Evolutionary conservation across 2,888 invertebrate species (phyloP), one percentile per base, ranked within the genome.

Genomic region (Drosophila ezoana): DNA sequence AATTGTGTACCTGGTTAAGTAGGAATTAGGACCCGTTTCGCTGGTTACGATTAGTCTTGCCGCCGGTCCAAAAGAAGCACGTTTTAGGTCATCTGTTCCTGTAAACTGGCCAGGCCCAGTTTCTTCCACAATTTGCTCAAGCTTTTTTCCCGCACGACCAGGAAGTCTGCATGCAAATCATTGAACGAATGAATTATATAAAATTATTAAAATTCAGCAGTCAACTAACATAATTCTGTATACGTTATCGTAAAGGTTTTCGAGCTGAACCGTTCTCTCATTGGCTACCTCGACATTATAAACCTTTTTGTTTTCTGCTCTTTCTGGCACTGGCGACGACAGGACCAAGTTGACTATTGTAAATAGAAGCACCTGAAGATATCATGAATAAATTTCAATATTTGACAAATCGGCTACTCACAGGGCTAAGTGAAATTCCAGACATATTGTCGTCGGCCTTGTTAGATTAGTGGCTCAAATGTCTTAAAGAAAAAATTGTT

Each of bases 391-490:
- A 1, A 45, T 23, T 45, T 9, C 8, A 45, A 14, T 9, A 14
- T 3, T 23, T 11, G n/a, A 6, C 2, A 45, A n/a, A 28, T 28
- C n/a, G 4, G 1, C 6, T 5, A 35, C 38, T 16, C 33, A 61
- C 54, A 16, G 10, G 35, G 23, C 35, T 40, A 3, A 56, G 38
- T 8, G 35, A 33, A 56, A 35, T 23, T 6, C 13, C 10, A 13
- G 14, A 16, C 45, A 56, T 56, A 8, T 47, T 61, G 56, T 40
- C 38, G 33, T 23, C 14, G 23, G 11, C 5, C 14, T 14, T 16
- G 23, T 11, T 1, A 47, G 11, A 32, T 47, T n/a, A 14, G 14
- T 4, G 6, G 2, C 28, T 10, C 6, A 6, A 11, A 23, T 38
- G 18, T 44, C 14, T 13, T 28, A 5, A 37, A 28, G 13, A 14